Evolutionary conservation across 2,888 invertebrate genomes (phyloP), one percentile per base, ranked within the genome.

Genomic region (Steinernema hermaphroditum): DNA sequence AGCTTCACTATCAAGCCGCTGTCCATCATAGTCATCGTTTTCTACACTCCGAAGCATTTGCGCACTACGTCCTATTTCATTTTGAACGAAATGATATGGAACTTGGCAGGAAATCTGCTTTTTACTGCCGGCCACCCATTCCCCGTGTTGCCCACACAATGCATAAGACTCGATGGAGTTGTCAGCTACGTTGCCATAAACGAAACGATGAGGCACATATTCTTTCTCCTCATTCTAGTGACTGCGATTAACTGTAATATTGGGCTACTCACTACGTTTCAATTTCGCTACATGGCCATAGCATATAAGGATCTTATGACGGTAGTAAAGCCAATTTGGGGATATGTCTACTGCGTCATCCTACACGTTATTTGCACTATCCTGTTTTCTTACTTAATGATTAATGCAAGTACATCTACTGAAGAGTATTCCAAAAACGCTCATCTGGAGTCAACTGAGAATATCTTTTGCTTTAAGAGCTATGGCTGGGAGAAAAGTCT

Each of bases 11-110:
- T 37, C 4, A 37, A 37, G 12, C 37, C 37, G 37, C 12, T 37
- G 6, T 37, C 37, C 4, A 37, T 37, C 37, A 8, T 37, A 4
- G 37, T 37, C 4, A 37, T 37, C 12, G 12, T 37, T 12, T 37
- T 8, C 37, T 37, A 37, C 37, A 37, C 37, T 4, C 37, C 37
- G 6, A 46, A 46, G 19, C 46, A 19, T n/a, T 46, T 46, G n/a
- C 46, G 46, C 6, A 16, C 16, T 4, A 19, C 19, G 4, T 46
- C 46, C 9, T n/a, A n/a, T 4, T 46, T 46, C 19, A 46, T 46
- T n/a, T n/a, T 46, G 4, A 46, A 46, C 46, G 46, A 46, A 16
- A 46, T 46, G 46, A 46, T 46, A 46, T 46, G 46, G 46, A 46
- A 46, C 46, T 16, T 46, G 2, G 19, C 19, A 4, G 46, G n/a